A percentile compares a stretch with the other conserved stretches of the same genome.
phyloP scores from a whole-genome alignment of 2,113 vertebrate genomes.

The Urocynchramus pylzowi region DNA sequence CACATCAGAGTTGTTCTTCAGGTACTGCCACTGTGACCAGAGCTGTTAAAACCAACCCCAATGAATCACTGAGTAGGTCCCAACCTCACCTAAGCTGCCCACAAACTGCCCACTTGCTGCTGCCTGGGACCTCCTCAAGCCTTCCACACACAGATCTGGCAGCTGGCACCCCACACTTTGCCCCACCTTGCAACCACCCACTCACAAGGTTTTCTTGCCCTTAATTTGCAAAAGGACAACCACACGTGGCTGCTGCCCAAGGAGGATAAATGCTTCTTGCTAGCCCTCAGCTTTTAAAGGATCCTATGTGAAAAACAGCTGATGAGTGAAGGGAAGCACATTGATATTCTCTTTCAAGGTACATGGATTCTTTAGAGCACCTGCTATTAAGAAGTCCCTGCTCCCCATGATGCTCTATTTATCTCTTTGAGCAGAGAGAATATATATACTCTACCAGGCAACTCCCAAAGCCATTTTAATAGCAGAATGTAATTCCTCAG shows the following conservation, averaged over 20 bases:
- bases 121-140: not conserved
- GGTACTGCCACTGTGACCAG: not conserved
- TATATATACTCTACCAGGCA: not conserved
- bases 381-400: not conserved
- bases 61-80: not conserved
- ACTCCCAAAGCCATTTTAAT: constrained; percentile 71
- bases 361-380: not conserved
- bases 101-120: not conserved
- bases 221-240: not conserved
- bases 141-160: not conserved
- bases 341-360: not conserved
- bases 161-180: not conserved
- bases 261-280: not conserved
- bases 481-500: constrained; percentile 78
- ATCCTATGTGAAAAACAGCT: not conserved
- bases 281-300: not conserved
- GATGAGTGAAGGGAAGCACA: not conserved
- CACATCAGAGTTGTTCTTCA: fast-evolving
- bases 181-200: not conserved
- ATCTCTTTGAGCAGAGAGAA: not conserved
- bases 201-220: not conserved
- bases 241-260: not conserved
- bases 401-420: not conserved
- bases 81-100: not conserved
- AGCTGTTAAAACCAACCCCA: not conserved